Base-by-base conservation (phyloP, 2,113 vertebrate genomes). In the Microcebus ravelobensis region DNA sequence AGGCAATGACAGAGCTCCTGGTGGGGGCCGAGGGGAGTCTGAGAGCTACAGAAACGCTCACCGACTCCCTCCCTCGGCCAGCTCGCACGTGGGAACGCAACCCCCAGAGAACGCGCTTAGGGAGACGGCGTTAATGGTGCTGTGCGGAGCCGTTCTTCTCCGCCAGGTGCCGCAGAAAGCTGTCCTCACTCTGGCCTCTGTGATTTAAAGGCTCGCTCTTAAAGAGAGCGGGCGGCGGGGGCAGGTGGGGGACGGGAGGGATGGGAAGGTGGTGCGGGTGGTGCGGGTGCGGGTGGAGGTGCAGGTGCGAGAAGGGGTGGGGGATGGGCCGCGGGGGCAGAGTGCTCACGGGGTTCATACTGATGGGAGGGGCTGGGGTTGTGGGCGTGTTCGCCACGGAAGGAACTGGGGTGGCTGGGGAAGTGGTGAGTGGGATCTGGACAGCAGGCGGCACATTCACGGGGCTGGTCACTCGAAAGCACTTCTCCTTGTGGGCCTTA, bases 401-500 rank as follows among this genome's bases (percentile, higher is more conserved):
- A 9, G 99, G 98, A 15, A 98, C 97, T 0, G 99, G 98, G 97
- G 99, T 98, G 89, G 98, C 99, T 25, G 99, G 98, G 84, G 99
- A 97, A 36, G 99, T 96, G 0, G 99, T 97, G 17, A 99, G 99
- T 4, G 99, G 98, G 21, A 99, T 96, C 85, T 99, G 99, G 97
- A 98, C 98, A 61, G 98, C 98, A 63, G 99, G 97, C 27, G 99
- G 99, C 94, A 99, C 98, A 1, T 99, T 99, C 97, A 99, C 99
- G 0, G 99, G 99, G 98, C 99, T 99, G 97, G 99, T 99, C 96
- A 99, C 99, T 73, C 99, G 99, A 98, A 99, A 99, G 98, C 99
- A 99, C 98, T 99, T 99, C 98, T 99, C 99, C 96, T 99, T 99
- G 99, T 99, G 99, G 0, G 99, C 99, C 98, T 99, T 99, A 21